Conservation (phyloP, 2,888 invertebrate species). For the Acanthosepion esculentum region DNA sequence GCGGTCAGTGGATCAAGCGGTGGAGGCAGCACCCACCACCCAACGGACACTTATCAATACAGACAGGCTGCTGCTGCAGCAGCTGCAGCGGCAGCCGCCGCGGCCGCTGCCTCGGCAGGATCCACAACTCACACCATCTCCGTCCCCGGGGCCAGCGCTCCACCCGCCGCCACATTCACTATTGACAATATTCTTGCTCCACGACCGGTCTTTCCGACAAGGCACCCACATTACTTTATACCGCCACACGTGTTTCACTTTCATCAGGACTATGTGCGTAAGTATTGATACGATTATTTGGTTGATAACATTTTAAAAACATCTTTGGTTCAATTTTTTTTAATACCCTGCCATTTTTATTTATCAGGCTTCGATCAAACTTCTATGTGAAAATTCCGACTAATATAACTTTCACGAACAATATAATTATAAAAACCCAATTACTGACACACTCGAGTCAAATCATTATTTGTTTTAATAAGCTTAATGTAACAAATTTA, state of each 20-base stretch:
- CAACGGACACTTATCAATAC: slow-evolving; percentile 39
- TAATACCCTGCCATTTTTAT: too few relatives aligned
- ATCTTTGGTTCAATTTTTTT: neutral
- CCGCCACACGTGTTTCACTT: slow-evolving; percentile 45
- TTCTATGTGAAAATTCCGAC: too few relatives aligned
- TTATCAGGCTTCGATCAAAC: too few relatives aligned
- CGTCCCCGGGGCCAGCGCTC: neutral
- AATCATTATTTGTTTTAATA: too few relatives aligned
- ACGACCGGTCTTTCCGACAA: slow-evolving; percentile 44
- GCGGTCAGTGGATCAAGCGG: neutral
- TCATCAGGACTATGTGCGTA: slow-evolving; percentile 45
- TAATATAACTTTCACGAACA: too few relatives aligned
- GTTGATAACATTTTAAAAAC: neutral
- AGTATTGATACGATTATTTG: neutral
- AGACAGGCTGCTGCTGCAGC: slow-evolving; percentile 40
- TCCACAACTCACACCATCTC: neutral
- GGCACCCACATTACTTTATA: slow-evolving; percentile 43
- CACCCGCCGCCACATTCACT: neutral
- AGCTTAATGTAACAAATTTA: too few relatives aligned
- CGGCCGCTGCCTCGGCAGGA: slow-evolving; percentile 37
- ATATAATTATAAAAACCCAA: too few relatives aligned
- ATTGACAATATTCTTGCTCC: slow-evolving; percentile 46
- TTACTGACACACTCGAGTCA: too few relatives aligned
- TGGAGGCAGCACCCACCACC: neutral
- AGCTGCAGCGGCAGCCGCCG: neutral